phyloP scores from a whole-genome alignment of 1,140 invertebrate genomes.

The Lerema accius region DNA sequence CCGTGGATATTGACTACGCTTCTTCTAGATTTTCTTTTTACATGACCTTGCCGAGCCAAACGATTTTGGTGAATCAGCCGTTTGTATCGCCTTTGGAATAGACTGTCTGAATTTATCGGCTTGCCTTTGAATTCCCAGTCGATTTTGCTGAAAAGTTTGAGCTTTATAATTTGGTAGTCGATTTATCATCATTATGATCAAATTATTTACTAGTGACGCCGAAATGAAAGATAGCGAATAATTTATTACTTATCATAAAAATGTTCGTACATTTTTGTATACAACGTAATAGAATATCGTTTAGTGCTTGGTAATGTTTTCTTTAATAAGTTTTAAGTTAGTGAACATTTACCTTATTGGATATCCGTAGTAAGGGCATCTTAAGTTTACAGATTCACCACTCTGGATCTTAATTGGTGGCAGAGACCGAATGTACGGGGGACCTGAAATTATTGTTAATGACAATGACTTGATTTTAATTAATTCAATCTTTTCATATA shows the following conservation, averaged over 20 bases:
- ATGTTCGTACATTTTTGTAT: too few species aligned
- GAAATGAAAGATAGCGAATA: not conserved
- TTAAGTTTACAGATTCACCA: constrained; percentile 88
- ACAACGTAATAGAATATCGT: too few species aligned
- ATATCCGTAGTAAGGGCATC: constrained; percentile 94
- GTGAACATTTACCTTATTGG: constrained; percentile 85
- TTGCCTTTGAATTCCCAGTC: constrained; percentile 79
- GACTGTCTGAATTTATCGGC: constrained; percentile 59
- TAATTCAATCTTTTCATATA: too few species aligned
- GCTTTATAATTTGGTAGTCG: not conserved
- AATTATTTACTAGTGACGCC: not conserved
- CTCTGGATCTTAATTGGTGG: constrained; percentile 92
- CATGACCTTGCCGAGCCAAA: constrained; percentile 26
- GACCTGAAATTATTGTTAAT: constrained; percentile 83
- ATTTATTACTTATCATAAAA: too few species aligned
- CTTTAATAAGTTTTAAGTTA: not conserved
- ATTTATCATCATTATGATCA: not conserved
- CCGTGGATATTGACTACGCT: constrained; percentile 72
- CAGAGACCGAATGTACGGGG: constrained; percentile 91
- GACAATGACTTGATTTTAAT: too few species aligned
- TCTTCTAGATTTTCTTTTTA: constrained; percentile 51
- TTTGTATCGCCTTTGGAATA: constrained; percentile 69
- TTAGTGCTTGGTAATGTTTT: too few species aligned
- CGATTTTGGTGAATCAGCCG: constrained; percentile 31
- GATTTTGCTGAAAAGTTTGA: constrained; percentile 71